A percentile compares a stretch with the other conserved stretches of the same genome.
phyloP scores from a whole-genome alignment of 2,113 vertebrate species.

The Cyphomyrus plagiostoma region DNA sequence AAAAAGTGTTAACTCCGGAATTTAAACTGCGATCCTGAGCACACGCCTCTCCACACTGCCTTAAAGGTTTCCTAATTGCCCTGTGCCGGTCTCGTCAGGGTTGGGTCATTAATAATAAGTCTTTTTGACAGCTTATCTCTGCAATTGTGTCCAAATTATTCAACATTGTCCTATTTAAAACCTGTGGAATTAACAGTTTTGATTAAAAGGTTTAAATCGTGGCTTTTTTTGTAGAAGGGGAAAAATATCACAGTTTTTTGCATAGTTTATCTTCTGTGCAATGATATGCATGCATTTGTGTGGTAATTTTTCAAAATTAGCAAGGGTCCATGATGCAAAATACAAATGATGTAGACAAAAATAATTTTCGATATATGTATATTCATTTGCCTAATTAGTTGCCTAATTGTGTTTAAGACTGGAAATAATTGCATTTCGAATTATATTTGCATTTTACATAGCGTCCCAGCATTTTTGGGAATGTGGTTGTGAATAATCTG shows the following conservation, averaged over 20 bases:
- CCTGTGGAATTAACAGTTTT: neutral
- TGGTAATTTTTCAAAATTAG: neutral
- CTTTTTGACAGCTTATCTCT: neutral
- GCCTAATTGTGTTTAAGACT: neutral
- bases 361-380: neutral
- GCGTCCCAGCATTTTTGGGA: neutral
- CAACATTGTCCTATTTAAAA: neutral
- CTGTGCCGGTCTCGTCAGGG: neutral
- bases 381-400: neutral
- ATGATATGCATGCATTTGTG: neutral
- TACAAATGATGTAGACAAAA: neutral
- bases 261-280: neutral
- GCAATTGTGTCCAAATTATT: neutral
- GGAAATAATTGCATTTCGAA: neutral
- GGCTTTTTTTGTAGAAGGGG: neutral
- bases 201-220: neutral
- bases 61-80: neutral
- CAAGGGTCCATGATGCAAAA: neutral
- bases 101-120: neutral
- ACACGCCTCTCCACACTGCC: neutral
- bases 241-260: neutral
- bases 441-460: neutral
- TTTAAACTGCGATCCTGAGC: neutral
- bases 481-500: neutral
- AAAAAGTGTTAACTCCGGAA: slow-evolving; percentile 1